Evolutionary conservation across 2,113 vertebrate genomes (phyloP).

Genomic region (Dermatemys mawii): DNA sequence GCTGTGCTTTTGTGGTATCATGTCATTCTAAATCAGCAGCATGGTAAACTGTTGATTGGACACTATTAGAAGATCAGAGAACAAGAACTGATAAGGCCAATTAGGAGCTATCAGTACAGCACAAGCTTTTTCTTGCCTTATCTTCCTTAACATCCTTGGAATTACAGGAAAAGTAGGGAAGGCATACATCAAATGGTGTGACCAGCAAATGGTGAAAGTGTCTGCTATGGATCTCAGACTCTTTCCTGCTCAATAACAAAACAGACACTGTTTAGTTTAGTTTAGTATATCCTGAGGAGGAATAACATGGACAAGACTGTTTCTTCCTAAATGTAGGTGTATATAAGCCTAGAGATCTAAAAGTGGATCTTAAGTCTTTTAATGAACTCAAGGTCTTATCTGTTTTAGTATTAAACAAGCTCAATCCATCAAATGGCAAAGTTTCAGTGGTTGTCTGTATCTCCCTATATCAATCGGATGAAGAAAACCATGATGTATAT

Average conservation of each 20-base stretch:
- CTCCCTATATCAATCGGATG: neutral
- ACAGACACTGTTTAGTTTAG: neutral
- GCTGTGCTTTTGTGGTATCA: neutral
- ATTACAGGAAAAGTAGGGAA: neutral
- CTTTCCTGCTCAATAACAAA: neutral
- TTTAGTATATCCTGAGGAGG: neutral
- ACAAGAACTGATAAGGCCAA: neutral
- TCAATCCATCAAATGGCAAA: neutral
- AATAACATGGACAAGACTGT: neutral
- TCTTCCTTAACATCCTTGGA: neutral
- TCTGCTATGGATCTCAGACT: neutral
- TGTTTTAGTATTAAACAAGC: neutral
- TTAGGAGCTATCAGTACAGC: neutral
- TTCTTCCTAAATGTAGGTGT: neutral
- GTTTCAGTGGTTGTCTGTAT: neutral
- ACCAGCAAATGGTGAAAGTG: too few species aligned
- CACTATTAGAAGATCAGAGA: neutral
- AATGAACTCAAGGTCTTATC: neutral
- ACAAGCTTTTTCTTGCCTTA: neutral
- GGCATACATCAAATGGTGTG: neutral
- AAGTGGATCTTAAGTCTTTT: neutral
- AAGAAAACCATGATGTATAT: neutral
- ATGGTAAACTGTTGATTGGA: neutral
- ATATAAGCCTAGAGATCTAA: neutral
- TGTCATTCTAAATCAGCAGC: neutral